phyloP scores from a whole-genome alignment of 2,888 invertebrate species.

The Eupithecia exiguata region DNA sequence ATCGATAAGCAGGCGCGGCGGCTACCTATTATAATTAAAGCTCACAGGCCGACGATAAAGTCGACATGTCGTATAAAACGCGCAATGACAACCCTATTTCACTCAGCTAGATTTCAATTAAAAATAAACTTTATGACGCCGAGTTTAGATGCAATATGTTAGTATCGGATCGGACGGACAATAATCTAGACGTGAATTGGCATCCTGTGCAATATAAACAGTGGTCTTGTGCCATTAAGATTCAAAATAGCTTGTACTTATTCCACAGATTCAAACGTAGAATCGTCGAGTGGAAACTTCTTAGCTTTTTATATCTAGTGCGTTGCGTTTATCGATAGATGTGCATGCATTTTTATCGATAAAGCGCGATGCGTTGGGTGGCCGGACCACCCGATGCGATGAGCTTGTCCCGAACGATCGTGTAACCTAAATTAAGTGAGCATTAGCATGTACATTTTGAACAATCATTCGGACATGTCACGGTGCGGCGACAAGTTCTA shows the following conservation, averaged over 20 bases:
- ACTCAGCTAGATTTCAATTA: slow-evolving; percentile 9
- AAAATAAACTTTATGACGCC: slow-evolving; percentile 15
- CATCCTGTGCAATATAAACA: slow-evolving; percentile 5
- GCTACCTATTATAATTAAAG: slow-evolving; percentile 71
- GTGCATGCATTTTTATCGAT: slow-evolving; percentile 47
- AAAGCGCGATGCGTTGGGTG: slow-evolving; percentile 55
- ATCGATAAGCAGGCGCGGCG: slow-evolving; percentile 62
- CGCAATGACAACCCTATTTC: slow-evolving; percentile 17
- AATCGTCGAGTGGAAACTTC: slow-evolving; percentile 30
- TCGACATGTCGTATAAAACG: slow-evolving; percentile 58
- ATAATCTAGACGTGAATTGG: neutral
- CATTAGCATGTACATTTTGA: slow-evolving; percentile 63
- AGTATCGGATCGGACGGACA: neutral
- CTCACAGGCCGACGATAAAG: slow-evolving; percentile 61
- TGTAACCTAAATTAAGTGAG: slow-evolving; percentile 65
- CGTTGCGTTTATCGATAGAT: slow-evolving; percentile 62
- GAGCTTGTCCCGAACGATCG: slow-evolving; percentile 41
- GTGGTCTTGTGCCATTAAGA: neutral
- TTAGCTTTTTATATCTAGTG: slow-evolving; percentile 57
- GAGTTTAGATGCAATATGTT: slow-evolving; percentile 4
- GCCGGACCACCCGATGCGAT: slow-evolving; percentile 68
- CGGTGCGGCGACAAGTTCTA: slow-evolving; percentile 42
- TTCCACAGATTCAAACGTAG: slow-evolving; percentile 9
- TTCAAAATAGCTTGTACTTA: slow-evolving; percentile 10
- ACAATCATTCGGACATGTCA: slow-evolving; percentile 57